These are phyloP conservation scores for Avahi laniger DNA, from an alignment of 2,797 vertebrate species.

Conservation along the genomic window DNA sequence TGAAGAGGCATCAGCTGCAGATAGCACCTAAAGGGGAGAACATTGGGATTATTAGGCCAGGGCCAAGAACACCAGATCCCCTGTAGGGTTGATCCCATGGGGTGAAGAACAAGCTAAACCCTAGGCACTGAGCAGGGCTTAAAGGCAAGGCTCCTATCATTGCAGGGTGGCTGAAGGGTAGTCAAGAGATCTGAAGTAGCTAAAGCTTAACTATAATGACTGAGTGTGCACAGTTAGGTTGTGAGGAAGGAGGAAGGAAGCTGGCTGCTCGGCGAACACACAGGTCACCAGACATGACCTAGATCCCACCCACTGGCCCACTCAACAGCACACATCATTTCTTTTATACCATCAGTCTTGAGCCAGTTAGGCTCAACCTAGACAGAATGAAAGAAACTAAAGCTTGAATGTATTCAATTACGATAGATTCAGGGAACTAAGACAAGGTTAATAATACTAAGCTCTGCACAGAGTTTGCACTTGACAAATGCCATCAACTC, in stretches of 20 bases:
- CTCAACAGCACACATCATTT: neutral
- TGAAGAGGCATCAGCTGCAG: neutral
- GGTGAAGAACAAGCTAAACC: neutral
- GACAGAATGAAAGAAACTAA: neutral
- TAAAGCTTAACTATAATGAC: neutral
- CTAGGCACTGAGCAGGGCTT: neutral
- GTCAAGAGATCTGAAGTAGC: neutral
- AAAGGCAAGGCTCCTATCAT: neutral
- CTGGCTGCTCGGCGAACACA: neutral
- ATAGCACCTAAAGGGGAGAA: neutral
- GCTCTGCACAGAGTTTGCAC: neutral
- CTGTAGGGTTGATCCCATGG: neutral
- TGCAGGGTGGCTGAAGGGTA: neutral
- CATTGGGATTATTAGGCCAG: neutral
- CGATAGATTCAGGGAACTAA: neutral
- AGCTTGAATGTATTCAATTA: neutral
- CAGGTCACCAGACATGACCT: neutral
- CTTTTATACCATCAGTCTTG: neutral
- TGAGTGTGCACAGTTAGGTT: neutral
- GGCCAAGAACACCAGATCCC: neutral
- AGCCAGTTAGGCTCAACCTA: neutral
- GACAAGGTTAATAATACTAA: neutral
- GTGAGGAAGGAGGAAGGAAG: neutral
- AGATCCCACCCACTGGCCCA: neutral
- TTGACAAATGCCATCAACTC: neutral